Percentiles rank a stretch among this genome's conserved stretches.
Evolutionary conservation across 2,113 vertebrate genomes (phyloP).

Genomic region (Cinclus mexicanus): DNA sequence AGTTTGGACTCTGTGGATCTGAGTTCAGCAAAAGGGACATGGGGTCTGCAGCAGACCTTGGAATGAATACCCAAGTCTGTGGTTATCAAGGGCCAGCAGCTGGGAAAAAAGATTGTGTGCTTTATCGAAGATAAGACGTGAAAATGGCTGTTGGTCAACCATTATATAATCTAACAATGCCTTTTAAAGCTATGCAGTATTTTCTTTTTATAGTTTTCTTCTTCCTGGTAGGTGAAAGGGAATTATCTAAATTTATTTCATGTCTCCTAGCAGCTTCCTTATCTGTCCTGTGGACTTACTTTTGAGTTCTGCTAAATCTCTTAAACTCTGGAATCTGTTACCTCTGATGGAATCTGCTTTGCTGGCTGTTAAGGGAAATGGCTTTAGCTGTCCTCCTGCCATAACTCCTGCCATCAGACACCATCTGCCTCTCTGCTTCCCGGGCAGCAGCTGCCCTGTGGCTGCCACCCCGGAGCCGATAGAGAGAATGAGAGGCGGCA

Average conservation of each 20-base stretch:
- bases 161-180: neutral
- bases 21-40: neutral
- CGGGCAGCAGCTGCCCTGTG: neutral
- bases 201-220: neutral
- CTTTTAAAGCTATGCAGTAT: neutral
- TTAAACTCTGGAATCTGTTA: neutral
- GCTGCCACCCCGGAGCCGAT: neutral
- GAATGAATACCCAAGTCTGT: neutral
- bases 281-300: neutral
- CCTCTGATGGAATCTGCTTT: neutral
- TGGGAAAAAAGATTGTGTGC: neutral
- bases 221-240: neutral
- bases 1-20: neutral
- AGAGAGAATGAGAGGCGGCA: rapidly evolving
- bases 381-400: neutral
- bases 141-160: neutral
- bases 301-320: conserved; percentile 2
- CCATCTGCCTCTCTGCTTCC: neutral
- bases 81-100: neutral
- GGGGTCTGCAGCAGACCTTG: neutral
- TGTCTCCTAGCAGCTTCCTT: conserved; percentile 9
- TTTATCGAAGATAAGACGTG: neutral
- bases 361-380: conserved; percentile 1
- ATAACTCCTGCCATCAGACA: neutral
- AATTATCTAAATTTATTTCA: conserved; percentile 25